These are phyloP conservation scores for Lophura nycthemera DNA, from an alignment of 2,113 vertebrate genomes.

Conservation along the genomic window DNA sequence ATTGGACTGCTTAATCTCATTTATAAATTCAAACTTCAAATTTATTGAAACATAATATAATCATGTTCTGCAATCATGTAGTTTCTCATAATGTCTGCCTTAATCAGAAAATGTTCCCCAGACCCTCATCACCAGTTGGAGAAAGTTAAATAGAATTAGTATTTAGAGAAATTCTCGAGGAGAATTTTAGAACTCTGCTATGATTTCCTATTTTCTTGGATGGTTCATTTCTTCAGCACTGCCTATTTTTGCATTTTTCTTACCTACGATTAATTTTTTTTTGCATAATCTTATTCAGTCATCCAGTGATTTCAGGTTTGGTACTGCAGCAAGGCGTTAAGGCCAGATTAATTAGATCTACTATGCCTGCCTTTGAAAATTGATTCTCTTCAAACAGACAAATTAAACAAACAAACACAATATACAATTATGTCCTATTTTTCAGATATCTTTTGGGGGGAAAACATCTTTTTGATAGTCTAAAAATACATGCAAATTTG, in stretches of 20 bases:
- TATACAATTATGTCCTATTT: background rate
- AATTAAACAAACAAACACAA: background rate
- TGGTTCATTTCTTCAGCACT: conserved; percentile 26
- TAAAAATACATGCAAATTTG: background rate
- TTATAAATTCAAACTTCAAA: background rate
- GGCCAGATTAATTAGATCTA: background rate
- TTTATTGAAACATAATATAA: background rate
- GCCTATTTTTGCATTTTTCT: background rate
- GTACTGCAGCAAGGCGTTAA: background rate
- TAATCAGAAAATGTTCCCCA: conserved; percentile 13
- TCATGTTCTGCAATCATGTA: background rate
- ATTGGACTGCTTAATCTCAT: conserved; percentile 8
- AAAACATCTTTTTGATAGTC: background rate
- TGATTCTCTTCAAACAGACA: background rate
- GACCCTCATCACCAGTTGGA: background rate
- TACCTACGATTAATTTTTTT: background rate
- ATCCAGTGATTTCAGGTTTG: background rate
- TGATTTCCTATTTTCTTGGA: background rate
- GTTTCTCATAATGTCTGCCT: conserved; percentile 6
- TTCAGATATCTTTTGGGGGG: background rate
- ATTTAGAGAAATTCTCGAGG: background rate
- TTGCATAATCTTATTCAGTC: background rate
- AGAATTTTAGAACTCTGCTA: background rate
- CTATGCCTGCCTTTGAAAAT: background rate
- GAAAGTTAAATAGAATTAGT: conserved; percentile 18